Evolutionary conservation across 2,113 vertebrate genomes (phyloP).

Genomic region (Pelvicachromis taeniatus): DNA sequence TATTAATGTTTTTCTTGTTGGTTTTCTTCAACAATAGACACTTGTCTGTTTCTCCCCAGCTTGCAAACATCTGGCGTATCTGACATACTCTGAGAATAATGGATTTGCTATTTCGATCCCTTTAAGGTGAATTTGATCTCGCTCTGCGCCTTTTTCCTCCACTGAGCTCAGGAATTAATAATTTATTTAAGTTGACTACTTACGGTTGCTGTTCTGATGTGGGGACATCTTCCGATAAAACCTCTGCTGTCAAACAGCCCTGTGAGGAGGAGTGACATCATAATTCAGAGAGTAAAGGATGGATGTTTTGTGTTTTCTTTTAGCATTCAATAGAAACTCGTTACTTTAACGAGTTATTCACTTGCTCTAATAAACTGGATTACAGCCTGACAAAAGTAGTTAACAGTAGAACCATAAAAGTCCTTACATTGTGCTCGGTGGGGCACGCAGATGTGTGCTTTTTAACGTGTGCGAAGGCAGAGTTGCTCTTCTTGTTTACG

Average conservation of each 20-base stretch:
- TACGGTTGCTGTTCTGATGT: slow-evolving; percentile 54
- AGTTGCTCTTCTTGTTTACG: slow-evolving; percentile 33
- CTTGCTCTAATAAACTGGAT: background rate
- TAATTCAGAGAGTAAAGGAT: background rate
- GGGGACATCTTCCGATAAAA: slow-evolving; percentile 24
- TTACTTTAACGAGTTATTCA: background rate
- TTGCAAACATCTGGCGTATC: slow-evolving; percentile 5
- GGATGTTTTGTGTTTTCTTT: background rate
- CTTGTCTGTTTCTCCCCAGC: background rate
- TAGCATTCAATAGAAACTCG: background rate
- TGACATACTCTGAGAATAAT: slow-evolving; percentile 17
- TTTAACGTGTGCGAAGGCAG: slow-evolving; percentile 5
- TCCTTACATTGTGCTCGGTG: slow-evolving; percentile 28
- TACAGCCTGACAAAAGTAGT: background rate
- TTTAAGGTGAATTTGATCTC: slow-evolving; percentile 48
- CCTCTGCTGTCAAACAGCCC: slow-evolving; percentile 18
- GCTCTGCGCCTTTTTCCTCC: slow-evolving; percentile 6
- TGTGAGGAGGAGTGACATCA: slow-evolving; percentile 21
- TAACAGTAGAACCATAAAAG: background rate
- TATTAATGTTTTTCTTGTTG: background rate
- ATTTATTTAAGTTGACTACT: slow-evolving; percentile 59
- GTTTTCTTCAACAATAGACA: background rate
- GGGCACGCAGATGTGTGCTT: background rate
- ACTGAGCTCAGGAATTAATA: slow-evolving; percentile 29
- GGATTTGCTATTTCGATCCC: slow-evolving; percentile 33